Conservation (phyloP, 2,113 vertebrate species). For the Eulemur macaco region DNA sequence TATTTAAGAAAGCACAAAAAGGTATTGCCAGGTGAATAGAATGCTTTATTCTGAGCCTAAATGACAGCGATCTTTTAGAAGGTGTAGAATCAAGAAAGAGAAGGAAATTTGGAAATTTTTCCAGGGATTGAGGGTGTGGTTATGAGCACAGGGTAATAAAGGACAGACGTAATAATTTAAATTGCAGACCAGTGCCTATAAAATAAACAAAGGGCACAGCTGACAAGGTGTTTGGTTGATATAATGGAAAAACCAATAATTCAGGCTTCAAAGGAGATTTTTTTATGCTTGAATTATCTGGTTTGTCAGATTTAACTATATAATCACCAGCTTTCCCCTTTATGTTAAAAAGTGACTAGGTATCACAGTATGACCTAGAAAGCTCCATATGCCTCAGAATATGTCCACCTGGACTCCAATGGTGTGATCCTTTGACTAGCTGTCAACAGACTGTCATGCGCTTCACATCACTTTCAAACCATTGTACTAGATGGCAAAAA, state of each 20-base stretch:
- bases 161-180: background rate
- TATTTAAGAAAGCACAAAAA: slow-evolving; percentile 3
- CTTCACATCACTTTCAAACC: background rate
- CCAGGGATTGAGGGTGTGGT: background rate
- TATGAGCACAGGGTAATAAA: background rate
- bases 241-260: background rate
- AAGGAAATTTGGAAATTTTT: background rate
- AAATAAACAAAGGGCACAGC: background rate
- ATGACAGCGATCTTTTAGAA: background rate
- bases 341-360: background rate
- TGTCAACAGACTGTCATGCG: background rate
- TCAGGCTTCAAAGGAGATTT: background rate
- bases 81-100: background rate
- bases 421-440: background rate
- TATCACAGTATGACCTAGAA: background rate
- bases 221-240: background rate
- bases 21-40: background rate
- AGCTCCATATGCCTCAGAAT: background rate
- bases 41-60: slow-evolving; percentile 20
- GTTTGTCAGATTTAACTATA: background rate
- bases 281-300: background rate
- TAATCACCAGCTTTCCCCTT: background rate
- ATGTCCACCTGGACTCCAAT: accelerated
- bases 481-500: too few relatives aligned
- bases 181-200: background rate